These are phyloP conservation scores for Luscinia megarhynchos DNA, from an alignment of 2,797 vertebrate genomes.

Conservation along the genomic window DNA sequence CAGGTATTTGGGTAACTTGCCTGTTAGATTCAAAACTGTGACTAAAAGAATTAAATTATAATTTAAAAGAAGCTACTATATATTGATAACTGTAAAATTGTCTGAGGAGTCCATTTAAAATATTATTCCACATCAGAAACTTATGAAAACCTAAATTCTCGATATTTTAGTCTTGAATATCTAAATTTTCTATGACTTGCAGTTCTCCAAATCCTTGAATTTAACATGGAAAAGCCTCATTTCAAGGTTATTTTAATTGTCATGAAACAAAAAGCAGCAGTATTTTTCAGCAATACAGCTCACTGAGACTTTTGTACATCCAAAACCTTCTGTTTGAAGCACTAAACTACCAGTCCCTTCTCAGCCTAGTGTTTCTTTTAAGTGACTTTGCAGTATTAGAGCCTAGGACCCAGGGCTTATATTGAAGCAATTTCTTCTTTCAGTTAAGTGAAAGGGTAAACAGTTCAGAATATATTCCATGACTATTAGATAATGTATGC, in stretches of 20 bases:
- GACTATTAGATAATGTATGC: not conserved
- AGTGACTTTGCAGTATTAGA: not conserved
- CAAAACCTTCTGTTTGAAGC: not conserved
- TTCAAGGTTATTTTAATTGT: not conserved
- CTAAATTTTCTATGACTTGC: not conserved
- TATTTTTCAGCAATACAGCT: not conserved
- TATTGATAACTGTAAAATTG: not conserved
- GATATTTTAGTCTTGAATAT: not conserved
- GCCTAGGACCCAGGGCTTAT: not conserved
- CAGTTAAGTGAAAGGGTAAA: constrained; percentile 15
- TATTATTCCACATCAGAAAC: not conserved
- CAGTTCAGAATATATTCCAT: not conserved
- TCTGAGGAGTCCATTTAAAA: accelerated
- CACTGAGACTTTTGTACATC: not conserved
- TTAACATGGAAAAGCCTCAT: not conserved
- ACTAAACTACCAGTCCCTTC: not conserved
- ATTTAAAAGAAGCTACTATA: not conserved
- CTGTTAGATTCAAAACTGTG: not conserved
- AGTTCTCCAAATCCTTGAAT: not conserved
- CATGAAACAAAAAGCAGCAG: not conserved
- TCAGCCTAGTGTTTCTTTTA: not conserved
- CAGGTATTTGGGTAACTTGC: not conserved
- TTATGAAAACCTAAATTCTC: not conserved
- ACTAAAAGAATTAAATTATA: not conserved
- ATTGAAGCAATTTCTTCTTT: constrained; percentile 33